These are phyloP conservation scores for Paralvinella palmiformis DNA, from an alignment of 1,140 invertebrate genomes.

Conservation along the genomic window DNA sequence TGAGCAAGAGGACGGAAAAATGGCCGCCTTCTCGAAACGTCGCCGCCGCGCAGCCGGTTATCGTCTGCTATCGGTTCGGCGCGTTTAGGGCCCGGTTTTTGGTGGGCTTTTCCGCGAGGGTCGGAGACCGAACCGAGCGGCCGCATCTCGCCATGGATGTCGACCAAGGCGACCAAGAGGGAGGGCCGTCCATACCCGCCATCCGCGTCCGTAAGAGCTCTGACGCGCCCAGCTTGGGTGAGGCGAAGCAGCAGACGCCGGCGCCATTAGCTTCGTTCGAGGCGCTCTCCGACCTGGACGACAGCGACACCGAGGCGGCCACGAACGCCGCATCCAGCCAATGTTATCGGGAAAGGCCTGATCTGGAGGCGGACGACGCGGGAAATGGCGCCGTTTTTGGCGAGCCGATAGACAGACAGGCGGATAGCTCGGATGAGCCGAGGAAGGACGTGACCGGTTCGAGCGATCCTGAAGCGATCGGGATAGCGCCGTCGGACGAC, in stretches of 20 bases:
- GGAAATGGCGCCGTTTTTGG: neutral
- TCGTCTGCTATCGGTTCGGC: too few relatives aligned
- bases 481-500: neutral
- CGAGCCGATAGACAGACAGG: too few relatives aligned
- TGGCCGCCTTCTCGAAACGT: too few relatives aligned
- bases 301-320: slow-evolving; percentile 1
- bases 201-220: slow-evolving; percentile 7
- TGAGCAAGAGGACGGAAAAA: too few relatives aligned
- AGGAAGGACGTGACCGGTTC: too few relatives aligned
- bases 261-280: slow-evolving; percentile 89
- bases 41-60: too few relatives aligned
- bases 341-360: neutral
- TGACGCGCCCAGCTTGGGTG: slow-evolving; percentile 5
- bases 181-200: neutral
- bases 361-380: neutral
- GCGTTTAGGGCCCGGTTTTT: too few relatives aligned
- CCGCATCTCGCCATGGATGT: neutral
- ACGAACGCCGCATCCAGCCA: neutral
- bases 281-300: slow-evolving; percentile 65
- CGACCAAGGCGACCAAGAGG: too few relatives aligned
- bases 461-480: too few relatives aligned
- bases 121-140: neutral
- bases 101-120: slow-evolving; percentile 16
- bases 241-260: slow-evolving; percentile 57
- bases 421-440: too few relatives aligned